Conservation (phyloP, 2,888 invertebrate species). For the Macrophya annulata region DNA sequence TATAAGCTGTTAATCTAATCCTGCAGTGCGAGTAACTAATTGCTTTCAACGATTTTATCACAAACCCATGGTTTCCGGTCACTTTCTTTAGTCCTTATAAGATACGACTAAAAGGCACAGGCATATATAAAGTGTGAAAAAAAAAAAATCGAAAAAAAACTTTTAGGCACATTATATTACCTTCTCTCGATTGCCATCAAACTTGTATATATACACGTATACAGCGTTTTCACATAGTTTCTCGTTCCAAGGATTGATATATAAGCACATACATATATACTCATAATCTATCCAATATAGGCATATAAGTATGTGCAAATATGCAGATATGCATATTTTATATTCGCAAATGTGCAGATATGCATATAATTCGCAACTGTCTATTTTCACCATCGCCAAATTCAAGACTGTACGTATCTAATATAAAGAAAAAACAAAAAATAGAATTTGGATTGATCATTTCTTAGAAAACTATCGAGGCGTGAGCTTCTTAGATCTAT, state of each 20-base stretch:
- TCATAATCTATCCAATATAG: too few relatives aligned
- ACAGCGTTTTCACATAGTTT: neutral
- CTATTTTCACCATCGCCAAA: too few relatives aligned
- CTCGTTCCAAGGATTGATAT: neutral
- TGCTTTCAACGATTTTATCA: conserved; percentile 10
- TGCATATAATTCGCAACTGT: too few relatives aligned
- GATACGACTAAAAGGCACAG: neutral
- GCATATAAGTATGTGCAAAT: neutral
- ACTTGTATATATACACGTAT: neutral
- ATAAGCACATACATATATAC: neutral
- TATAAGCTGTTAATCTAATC: neutral
- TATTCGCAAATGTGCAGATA: too few relatives aligned
- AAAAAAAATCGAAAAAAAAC: neutral
- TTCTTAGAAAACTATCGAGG: too few relatives aligned
- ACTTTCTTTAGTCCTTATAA: neutral
- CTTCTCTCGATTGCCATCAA: neutral
- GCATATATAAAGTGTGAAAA: neutral
- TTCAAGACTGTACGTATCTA: too few relatives aligned
- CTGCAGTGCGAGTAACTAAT: neutral
- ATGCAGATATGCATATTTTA: too few relatives aligned
- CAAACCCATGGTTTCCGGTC: neutral
- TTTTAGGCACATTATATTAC: neutral
- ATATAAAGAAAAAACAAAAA: too few relatives aligned
- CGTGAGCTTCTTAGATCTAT: too few relatives aligned
- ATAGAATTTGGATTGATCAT: too few relatives aligned